phyloP scores from a whole-genome alignment of 2,888 invertebrate genomes.

The Xylota segnis region DNA sequence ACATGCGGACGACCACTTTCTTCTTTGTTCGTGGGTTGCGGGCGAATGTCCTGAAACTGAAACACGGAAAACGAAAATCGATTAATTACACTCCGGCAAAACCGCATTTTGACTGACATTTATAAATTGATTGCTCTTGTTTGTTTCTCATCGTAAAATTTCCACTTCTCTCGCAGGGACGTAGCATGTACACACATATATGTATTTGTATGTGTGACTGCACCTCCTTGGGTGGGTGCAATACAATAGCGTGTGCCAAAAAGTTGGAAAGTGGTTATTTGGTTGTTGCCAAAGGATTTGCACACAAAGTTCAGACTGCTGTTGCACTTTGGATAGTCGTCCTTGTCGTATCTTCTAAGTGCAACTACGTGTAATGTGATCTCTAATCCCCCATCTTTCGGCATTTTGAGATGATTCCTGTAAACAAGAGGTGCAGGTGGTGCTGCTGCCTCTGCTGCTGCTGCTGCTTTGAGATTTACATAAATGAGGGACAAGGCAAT shows the following conservation, averaged over 20 bases:
- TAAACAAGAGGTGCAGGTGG: slow-evolving; percentile 60
- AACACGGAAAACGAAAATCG: slow-evolving; percentile 78
- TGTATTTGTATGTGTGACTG: no score
- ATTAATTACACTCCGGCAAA: slow-evolving; percentile 80
- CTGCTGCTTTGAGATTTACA: slow-evolving; percentile 60
- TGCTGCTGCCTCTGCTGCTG: slow-evolving; percentile 2
- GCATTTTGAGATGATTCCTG: slow-evolving; percentile 51
- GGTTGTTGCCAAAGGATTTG: slow-evolving; percentile 80
- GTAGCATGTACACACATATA: slow-evolving; percentile 9
- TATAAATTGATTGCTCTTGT: slow-evolving; percentile 79
- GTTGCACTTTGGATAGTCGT: slow-evolving; percentile 62
- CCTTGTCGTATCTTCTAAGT: slow-evolving; percentile 61
- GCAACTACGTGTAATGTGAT: slow-evolving; percentile 75
- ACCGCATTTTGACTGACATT: slow-evolving; percentile 81
- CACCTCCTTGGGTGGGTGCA: slow-evolving; percentile 14
- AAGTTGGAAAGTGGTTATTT: slow-evolving; percentile 79
- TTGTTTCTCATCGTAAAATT: slow-evolving; percentile 79
- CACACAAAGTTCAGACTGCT: slow-evolving; percentile 43
- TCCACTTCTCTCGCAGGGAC: slow-evolving; percentile 42
- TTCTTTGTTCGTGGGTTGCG: slow-evolving; percentile 26
- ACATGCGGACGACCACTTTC: slow-evolving; percentile 34
- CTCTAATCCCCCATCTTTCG: slow-evolving; percentile 52
- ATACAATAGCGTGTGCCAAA: slow-evolving; percentile 43
- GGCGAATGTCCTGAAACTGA: slow-evolving; percentile 23
- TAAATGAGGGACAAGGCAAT: slow-evolving; percentile 71